A percentile compares a stretch with the other conserved stretches of the same genome.
Evolutionary conservation across 2,888 invertebrate genomes (phyloP).

Genomic region (Amblyjoppa proteus): DNA sequence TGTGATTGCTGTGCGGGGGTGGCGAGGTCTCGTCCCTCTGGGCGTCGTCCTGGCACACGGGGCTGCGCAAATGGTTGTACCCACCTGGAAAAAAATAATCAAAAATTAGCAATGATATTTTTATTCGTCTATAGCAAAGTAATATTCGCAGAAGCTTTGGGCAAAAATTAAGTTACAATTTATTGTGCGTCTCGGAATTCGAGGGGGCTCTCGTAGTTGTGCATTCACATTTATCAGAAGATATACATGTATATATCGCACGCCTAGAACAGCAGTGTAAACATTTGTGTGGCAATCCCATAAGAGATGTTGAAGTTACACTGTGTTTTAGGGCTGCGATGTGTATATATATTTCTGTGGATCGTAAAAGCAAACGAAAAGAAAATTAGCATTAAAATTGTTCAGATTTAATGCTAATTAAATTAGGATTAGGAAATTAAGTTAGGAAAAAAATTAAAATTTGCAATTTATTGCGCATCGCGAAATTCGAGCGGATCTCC

Average conservation of each 20-base stretch:
- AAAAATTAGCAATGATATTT: conserved; percentile 24
- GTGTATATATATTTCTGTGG: background rate
- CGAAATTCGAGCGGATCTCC: background rate
- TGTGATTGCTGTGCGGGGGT: conserved; percentile 80
- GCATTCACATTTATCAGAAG: too few species aligned
- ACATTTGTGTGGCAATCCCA: too few species aligned
- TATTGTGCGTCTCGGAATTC: background rate
- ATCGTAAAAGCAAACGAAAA: conserved; percentile 12
- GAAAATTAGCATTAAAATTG: too few species aligned
- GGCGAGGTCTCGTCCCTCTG: conserved; percentile 84
- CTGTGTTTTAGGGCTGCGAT: too few species aligned
- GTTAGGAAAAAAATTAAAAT: background rate
- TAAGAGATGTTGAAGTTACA: too few species aligned
- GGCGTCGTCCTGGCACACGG: conserved; percentile 84
- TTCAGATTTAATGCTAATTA: too few species aligned
- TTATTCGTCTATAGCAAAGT: background rate
- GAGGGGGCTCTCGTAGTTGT: background rate
- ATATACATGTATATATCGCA: too few species aligned
- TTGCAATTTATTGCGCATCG: background rate
- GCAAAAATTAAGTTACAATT: background rate
- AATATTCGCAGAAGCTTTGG: background rate
- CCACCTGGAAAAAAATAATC: conserved; percentile 84
- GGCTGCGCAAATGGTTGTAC: conserved; percentile 87
- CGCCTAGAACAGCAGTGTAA: too few species aligned
- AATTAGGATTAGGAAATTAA: too few species aligned